A percentile compares a stretch with the other conserved stretches of the same genome.
Conservation (phyloP, 2,113 vertebrate genomes). For the Solea solea region DNA sequence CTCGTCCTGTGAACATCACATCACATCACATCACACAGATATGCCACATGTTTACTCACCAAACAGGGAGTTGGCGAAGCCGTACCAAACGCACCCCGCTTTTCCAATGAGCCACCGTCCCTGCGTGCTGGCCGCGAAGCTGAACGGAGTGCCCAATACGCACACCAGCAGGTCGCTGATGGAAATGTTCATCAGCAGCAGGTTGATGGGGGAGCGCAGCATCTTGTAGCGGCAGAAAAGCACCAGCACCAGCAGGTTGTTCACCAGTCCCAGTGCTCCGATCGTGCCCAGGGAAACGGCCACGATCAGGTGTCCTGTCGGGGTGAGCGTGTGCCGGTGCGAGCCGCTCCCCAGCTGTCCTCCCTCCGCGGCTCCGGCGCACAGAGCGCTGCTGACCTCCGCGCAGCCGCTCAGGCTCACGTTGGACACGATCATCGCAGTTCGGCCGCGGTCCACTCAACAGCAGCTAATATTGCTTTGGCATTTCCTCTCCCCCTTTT, state of each 20-base stretch:
- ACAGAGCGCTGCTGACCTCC: conserved; percentile 66
- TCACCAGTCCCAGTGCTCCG: conserved; percentile 80
- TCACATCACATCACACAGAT: not conserved
- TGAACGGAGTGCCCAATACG: conserved; percentile 85
- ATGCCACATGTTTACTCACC: conserved; percentile 76
- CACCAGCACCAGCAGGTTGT: conserved; percentile 85
- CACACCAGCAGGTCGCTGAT: conserved; percentile 87
- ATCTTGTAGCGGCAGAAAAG: conserved; percentile 83
- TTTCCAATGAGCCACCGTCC: conserved; percentile 84
- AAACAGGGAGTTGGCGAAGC: conserved; percentile 85
- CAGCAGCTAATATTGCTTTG: conserved; percentile 30
- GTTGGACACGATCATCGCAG: conserved; percentile 78
- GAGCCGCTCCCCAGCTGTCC: conserved; percentile 59
- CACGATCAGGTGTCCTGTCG: conserved; percentile 80
- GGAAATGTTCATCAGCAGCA: conserved; percentile 86
- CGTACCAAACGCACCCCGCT: conserved; percentile 86
- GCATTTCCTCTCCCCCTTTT: conserved; percentile 21
- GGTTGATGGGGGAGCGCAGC: conserved; percentile 86
- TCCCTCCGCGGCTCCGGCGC: conserved; percentile 62
- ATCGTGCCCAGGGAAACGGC: conserved; percentile 81
- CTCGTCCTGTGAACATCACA: not conserved
- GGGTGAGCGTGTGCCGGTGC: conserved; percentile 68
- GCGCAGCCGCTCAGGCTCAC: conserved; percentile 76
- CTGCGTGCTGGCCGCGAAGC: conserved; percentile 84
- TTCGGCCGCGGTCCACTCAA: conserved; percentile 32